Evolutionary conservation across 53 echinoderm and acorn worm species (phyloP), one percentile per base, ranked within the genome.

Genomic region (Paelopatides confundens): DNA sequence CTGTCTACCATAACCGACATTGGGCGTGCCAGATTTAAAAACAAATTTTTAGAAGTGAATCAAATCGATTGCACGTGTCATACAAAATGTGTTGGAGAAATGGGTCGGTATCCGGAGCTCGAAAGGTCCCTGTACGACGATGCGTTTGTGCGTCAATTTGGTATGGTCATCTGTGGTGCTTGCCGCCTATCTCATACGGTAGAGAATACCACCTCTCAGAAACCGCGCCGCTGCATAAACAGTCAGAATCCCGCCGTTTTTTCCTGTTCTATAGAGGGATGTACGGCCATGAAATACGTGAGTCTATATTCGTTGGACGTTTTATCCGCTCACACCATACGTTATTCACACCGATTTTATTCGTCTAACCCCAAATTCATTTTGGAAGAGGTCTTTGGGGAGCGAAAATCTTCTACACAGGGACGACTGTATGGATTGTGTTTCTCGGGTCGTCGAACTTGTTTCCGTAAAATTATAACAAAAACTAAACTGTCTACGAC

Each of bases 151-250:
- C 12, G 21, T 24, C 66, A 66, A 2, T 26, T 66, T n/a, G 66
- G 66, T 2, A 28, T 31, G 13, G 27, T n/a, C 2, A 28, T 66
- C 21, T 66, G 66, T 66, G 66, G 66, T 3, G 24, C 27, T 1
- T 66, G 66, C 31, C 17, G 66, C 2, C 66, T 66, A 31, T 66
- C 66, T 3, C 2, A 24, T 2, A 66, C 29, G 17, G 7, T 66
- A n/a, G 66, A 66, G 31, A 66, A 66, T 31, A 66, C 66, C 28
- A 66, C 66, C 23, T 66, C 66, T 24, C 66, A 66, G 27, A 66
- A 66, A 28, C 66, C 66, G 13, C 1, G 66, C 2, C 21, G 66
- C 11, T 66, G 66, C 29, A 66, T 66, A 2, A 66, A 11, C 2
- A 3, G 11, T 31, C 1, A 66, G 2, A 66, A 66, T 24, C 66